Conservation (phyloP, 2,113 vertebrate species). For the Excalfactoria chinensis region DNA sequence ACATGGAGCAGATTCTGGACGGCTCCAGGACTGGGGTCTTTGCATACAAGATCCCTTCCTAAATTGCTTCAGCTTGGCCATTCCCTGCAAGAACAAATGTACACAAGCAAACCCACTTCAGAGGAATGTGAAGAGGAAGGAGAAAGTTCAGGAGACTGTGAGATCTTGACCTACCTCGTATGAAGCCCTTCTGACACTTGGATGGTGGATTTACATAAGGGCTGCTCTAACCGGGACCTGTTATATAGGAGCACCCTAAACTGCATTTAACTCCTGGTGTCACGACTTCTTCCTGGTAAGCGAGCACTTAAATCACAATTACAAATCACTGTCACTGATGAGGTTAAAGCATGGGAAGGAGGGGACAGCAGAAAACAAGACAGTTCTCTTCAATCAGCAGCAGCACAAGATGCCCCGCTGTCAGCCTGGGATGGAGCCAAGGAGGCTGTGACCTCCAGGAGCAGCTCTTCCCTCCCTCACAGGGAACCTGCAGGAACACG, state of each 20-base stretch:
- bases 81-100: neutral
- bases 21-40: neutral
- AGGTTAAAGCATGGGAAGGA: neutral
- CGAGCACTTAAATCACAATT: neutral
- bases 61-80: neutral
- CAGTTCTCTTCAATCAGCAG: neutral
- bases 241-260: neutral
- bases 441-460: neutral
- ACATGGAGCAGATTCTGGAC: neutral
- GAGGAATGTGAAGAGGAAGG: neutral
- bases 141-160: neutral
- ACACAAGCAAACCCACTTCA: fast-evolving
- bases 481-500: neutral
- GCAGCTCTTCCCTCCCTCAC: neutral
- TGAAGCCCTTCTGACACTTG: fast-evolving
- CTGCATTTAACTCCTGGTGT: neutral
- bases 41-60: neutral
- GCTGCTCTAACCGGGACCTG: neutral
- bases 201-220: neutral
- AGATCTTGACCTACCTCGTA: neutral
- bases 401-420: neutral
- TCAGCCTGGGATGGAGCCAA: fast-evolving
- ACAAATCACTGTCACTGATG: neutral
- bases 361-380: neutral
- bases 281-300: fast-evolving